A percentile compares a stretch with the other conserved stretches of the same genome.
These are phyloP conservation scores for Cranoglanis bouderius DNA, from an alignment of 2,113 vertebrate genomes.

Conservation along the genomic window DNA sequence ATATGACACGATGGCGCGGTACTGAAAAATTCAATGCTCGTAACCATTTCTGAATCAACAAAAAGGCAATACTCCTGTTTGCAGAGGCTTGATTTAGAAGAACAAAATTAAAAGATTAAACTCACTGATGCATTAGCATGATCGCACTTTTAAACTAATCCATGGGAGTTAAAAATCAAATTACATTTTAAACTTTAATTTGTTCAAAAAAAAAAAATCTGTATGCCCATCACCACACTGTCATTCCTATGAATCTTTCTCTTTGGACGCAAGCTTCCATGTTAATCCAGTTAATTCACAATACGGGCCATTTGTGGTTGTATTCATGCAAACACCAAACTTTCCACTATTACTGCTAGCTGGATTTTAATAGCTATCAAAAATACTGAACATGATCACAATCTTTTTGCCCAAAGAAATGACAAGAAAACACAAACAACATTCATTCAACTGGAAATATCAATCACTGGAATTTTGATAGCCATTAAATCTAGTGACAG, in stretches of 20 bases:
- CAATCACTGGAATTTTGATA: slow-evolving; percentile 68
- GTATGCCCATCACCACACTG: slow-evolving; percentile 7
- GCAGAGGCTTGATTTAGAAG: background rate
- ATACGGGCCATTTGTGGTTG: slow-evolving; percentile 38
- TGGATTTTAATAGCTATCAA: slow-evolving; percentile 76
- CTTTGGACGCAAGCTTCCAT: slow-evolving; percentile 46
- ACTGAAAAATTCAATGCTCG: background rate
- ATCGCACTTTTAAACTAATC: slow-evolving; percentile 6
- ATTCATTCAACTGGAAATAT: slow-evolving; percentile 55
- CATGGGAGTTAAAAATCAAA: slow-evolving; percentile 17
- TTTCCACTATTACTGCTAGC: slow-evolving; percentile 48
- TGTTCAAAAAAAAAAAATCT: background rate
- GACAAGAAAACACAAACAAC: slow-evolving; percentile 58
- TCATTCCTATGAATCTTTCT: slow-evolving; percentile 9
- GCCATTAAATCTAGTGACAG: slow-evolving; percentile 70
- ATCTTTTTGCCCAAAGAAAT: slow-evolving; percentile 51
- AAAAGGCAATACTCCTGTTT: slow-evolving; percentile 2
- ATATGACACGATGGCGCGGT: background rate
- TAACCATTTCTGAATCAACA: background rate
- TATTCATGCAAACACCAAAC: slow-evolving; percentile 58
- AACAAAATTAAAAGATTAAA: background rate
- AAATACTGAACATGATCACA: slow-evolving; percentile 60
- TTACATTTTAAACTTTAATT: background rate
- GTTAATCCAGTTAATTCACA: slow-evolving; percentile 49
- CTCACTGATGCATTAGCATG: slow-evolving; percentile 14